Base-by-base conservation (phyloP, 2,888 invertebrate species). In the Phortica okadai region DNA sequence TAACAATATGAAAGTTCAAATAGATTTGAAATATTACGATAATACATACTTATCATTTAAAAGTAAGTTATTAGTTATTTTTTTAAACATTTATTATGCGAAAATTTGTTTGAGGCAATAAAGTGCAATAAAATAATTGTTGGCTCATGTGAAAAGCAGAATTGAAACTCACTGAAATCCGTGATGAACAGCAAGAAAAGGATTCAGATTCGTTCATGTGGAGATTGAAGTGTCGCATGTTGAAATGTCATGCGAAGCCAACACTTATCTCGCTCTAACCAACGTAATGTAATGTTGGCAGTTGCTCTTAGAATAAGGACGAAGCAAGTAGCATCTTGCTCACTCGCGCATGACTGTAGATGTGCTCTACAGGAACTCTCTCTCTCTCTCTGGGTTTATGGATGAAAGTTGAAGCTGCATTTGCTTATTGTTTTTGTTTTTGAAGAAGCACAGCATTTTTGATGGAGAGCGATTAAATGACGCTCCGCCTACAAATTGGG, bases 211-310 rank as follows among this genome's bases (percentile, higher is more conserved):
- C 16, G 59, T 21, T 21, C 25, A 41, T 78, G 81, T 80, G 21
- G 21, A 80, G 74, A 79, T 82, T 79, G 87, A 84, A 85, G 84
- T 85, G 85, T 89, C 89, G 86, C 84, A 83, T 90, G 89, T 89
- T 90, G 89, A 89, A 89, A 89, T 82, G 88, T 89, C 90, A 89
- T 88, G 89, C 90, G 89, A 89, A 88, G 84, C 83, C 81, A 81
- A 80, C 75, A 76, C 74, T 84, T 69, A 80, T 78, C 81, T 74
- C 77, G 73, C 77, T 82, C 75, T 6, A 6, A 25, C 33, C 10
- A 16, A 45, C 1, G n/a, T 33, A 56, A 58, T 21, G 21, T 41
- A 21, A 10, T 45, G 45, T 45, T 45, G 45, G 45, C 45, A 8
- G 6, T 10, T 45, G 45, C 10, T 6, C 10, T 45, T 6, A 45